Conservation (phyloP, 2,797 vertebrate genomes). For the Meriones psammophilus region DNA sequence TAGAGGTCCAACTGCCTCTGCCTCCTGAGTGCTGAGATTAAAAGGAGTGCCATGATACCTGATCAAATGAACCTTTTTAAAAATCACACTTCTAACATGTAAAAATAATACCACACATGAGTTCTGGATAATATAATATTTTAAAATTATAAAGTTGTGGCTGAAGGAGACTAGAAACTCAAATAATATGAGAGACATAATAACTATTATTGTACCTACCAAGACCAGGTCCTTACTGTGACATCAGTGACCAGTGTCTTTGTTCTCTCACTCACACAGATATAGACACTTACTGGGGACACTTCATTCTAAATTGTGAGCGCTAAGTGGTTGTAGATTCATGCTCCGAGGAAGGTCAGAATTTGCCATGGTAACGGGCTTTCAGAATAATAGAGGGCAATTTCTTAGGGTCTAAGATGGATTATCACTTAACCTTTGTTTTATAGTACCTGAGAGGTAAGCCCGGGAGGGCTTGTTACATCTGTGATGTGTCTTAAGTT, state of each 20-base stretch:
- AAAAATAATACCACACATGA: background rate
- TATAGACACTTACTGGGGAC: background rate
- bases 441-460: background rate
- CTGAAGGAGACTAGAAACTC: background rate
- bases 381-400: constrained; percentile 21
- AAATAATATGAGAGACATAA: background rate
- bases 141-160: background rate
- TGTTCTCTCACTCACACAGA: background rate
- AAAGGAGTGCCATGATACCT: background rate
- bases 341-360: background rate
- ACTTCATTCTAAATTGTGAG: background rate
- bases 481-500: constrained; percentile 33
- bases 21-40: background rate
- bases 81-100: background rate
- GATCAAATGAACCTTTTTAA: background rate
- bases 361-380: background rate
- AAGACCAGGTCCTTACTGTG: background rate
- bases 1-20: background rate
- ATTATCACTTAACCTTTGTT: background rate
- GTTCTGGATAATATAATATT: background rate
- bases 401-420: background rate
- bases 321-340: background rate
- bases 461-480: background rate
- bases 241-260: background rate
- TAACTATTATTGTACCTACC: no score